Base-by-base conservation (phyloP, 1,140 invertebrate species). In the Leptinotarsa defecta region DNA sequence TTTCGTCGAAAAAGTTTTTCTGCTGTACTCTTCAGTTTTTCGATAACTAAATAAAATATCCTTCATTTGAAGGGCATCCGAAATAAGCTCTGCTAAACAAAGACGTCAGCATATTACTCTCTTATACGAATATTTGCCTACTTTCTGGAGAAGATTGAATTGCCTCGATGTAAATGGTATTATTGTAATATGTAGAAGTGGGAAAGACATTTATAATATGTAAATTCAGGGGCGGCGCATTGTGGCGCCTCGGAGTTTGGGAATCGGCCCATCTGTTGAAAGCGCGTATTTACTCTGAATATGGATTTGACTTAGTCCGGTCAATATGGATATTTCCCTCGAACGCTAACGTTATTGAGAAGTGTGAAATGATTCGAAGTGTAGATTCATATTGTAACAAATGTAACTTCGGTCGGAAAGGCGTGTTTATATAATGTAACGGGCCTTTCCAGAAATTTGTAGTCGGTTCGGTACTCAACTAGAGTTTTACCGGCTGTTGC, bases 101-200 rank as follows among this genome's bases (percentile, higher is more conserved):
- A 69, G 64, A 27, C 19, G 27, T 15, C 48, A 68, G 15, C 34
- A 20, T 63, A 75, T 24, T 70, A 63, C 62, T 70, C 69, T 65
- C 78, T 80, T 80, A 78, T 80, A 80, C 77, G 78, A 80, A 80
- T 80, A 80, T 80, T 80, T 78, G 75, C 76, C 72, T 78, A 78
- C 74, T 78, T 80, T 80, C 77, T 65, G 72, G 57, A 48, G 78
- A 43, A 74, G 79, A 78, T 78, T 69, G 79, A 80, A 80, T 69
- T 80, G 80, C 74, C 80, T 76, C 79, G 79, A 81, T 80, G 74
- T 81, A 79, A 80, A 80, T 80, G 79, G 81, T 81, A 80, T 79
- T 80, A 79, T 80, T 81, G 79, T 81, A 80, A 79, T 80, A 79
- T 81, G 76, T 79, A 78, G 76, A 81, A 80, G 75, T 77, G 69